Evolutionary conservation across 64 coral and sea anemone genomes (phyloP).

Genomic region (Actinia tenebrosa): DNA sequence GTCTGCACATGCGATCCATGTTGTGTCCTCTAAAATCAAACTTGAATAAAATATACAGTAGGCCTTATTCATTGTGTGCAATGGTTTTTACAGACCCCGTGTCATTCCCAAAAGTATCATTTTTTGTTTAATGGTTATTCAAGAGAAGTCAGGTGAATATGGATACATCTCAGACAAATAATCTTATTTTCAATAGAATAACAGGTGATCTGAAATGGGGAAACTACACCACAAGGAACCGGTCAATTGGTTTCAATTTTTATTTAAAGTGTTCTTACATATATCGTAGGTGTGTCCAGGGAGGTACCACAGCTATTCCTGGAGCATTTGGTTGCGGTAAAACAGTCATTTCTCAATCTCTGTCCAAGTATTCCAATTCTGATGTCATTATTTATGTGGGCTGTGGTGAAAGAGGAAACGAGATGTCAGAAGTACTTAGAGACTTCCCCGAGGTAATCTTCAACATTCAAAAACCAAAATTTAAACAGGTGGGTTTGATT

Average conservation of each 20-base stretch:
- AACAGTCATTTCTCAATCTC: slow-evolving; percentile 97
- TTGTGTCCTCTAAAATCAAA: too few species aligned
- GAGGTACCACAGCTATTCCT: slow-evolving; percentile 96
- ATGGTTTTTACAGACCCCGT: too few species aligned
- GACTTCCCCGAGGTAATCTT: slow-evolving; percentile 95
- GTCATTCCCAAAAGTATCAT: too few species aligned
- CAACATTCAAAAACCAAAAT: background rate
- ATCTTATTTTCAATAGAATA: too few species aligned
- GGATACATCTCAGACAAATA: too few species aligned
- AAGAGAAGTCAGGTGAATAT: too few species aligned
- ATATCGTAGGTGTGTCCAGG: slow-evolving; percentile 82
- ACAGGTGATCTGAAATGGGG: too few species aligned
- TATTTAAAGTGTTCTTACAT: background rate
- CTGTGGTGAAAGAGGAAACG: slow-evolving; percentile 99
- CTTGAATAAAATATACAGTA: too few species aligned
- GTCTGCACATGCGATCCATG: too few species aligned
- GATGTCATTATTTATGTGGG: slow-evolving; percentile 99
- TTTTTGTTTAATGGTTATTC: too few species aligned
- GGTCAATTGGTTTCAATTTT: background rate
- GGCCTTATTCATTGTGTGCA: too few species aligned
- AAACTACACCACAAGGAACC: too few species aligned
- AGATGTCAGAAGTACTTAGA: slow-evolving; percentile 99
- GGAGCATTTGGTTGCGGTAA: slow-evolving; percentile 99
- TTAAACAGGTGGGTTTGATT: background rate
- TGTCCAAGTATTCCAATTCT: slow-evolving; percentile 98